These are phyloP conservation scores for Engraulis encrasicolus DNA, from an alignment of 2,113 vertebrate genomes.

Conservation along the genomic window DNA sequence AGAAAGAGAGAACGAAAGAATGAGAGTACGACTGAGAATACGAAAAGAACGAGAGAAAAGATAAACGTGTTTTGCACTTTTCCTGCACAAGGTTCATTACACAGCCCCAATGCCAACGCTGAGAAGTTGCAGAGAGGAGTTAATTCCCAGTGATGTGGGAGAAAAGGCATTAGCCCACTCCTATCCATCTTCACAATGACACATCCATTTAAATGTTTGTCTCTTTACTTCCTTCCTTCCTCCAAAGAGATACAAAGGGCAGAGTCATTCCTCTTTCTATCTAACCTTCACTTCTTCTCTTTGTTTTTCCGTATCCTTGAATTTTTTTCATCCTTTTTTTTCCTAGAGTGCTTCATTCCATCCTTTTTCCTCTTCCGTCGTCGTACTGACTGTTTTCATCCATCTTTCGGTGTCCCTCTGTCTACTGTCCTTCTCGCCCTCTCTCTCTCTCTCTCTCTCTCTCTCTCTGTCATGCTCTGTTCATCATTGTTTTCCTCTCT, in stretches of 20 bases:
- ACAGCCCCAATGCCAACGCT: conserved; percentile 62
- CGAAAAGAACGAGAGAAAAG: no score
- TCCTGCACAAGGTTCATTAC: conserved; percentile 72
- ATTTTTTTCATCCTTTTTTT: neutral
- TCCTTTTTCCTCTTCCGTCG: neutral
- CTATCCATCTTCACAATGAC: conserved; percentile 74
- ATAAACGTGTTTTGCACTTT: conserved; percentile 67
- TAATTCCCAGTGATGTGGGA: conserved; percentile 67
- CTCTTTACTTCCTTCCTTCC: conserved; percentile 69
- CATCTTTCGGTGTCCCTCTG: neutral
- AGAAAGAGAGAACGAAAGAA: conserved; percentile 12
- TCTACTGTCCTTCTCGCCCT: no score
- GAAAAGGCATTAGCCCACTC: conserved; percentile 74
- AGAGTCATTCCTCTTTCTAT: conserved; percentile 46
- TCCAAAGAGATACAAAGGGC: conserved; percentile 56
- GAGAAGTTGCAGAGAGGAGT: conserved; percentile 67
- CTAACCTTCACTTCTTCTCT: neutral
- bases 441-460: neutral
- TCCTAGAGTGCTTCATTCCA: neutral
- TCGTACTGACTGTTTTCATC: neutral
- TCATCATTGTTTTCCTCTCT: neutral
- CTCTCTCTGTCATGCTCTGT: conserved; percentile 7
- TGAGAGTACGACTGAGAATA: no score
- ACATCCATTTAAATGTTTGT: conserved; percentile 72
- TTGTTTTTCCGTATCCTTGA: neutral